phyloP scores from a whole-genome alignment of 2,797 vertebrate genomes.

The Urocyon cinereoargenteus region DNA sequence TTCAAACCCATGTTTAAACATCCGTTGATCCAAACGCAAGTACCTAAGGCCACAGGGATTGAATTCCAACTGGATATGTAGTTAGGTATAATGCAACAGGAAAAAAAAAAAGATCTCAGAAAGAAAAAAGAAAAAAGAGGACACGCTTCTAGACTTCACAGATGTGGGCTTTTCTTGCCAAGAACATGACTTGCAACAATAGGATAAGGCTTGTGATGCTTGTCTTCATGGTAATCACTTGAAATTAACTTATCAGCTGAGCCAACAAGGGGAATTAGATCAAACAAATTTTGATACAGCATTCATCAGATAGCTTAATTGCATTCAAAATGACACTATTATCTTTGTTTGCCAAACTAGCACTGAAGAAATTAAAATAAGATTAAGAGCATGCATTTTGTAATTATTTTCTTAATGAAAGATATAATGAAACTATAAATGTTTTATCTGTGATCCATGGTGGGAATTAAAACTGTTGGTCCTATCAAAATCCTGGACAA shows the following conservation, averaged over 20 bases:
- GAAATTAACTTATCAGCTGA: slow-evolving; percentile 64
- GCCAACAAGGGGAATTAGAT: slow-evolving; percentile 57
- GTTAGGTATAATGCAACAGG: slow-evolving; percentile 16
- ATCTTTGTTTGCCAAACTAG: slow-evolving; percentile 52
- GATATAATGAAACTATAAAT: slow-evolving; percentile 8
- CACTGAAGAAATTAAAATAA: slow-evolving; percentile 52
- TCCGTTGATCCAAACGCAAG: slow-evolving; percentile 43
- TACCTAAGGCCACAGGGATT: slow-evolving; percentile 32
- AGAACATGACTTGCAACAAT: slow-evolving; percentile 47
- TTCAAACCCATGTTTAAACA: slow-evolving; percentile 44
- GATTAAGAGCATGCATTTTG: slow-evolving; percentile 20
- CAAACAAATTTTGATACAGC: slow-evolving; percentile 47
- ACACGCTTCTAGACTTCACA: slow-evolving; percentile 40
- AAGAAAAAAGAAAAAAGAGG: neutral
- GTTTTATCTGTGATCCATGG: neutral
- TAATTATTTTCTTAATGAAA: slow-evolving; percentile 58
- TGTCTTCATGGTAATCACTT: neutral
- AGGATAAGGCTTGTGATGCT: neutral
- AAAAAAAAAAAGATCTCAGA: neutral
- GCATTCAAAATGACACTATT: slow-evolving; percentile 54
- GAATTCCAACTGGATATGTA: slow-evolving; percentile 45
- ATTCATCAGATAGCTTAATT: slow-evolving; percentile 56
- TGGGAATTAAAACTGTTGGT: neutral
- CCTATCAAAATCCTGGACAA: neutral
- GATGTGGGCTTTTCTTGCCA: slow-evolving; percentile 62